phyloP scores from a whole-genome alignment of 2,888 invertebrate species.

The Cephus rjabovi region DNA sequence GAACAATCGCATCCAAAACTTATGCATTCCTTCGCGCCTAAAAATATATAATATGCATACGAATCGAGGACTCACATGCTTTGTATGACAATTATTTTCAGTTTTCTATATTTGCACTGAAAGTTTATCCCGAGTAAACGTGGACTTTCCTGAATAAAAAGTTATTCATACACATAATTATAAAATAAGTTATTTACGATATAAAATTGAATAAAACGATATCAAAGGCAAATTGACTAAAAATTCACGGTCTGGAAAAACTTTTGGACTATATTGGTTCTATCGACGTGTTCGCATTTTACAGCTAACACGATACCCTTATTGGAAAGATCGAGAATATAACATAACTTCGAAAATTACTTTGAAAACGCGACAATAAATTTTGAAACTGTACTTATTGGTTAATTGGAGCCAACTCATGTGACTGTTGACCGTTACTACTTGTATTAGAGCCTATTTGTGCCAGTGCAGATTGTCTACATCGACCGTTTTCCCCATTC shows the following conservation, averaged over 20 bases:
- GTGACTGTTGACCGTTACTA: conserved; percentile 61
- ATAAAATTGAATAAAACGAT: neutral
- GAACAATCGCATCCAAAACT: no score
- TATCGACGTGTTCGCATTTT: neutral
- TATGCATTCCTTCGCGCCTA: neutral
- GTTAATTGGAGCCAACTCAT: conserved; percentile 68
- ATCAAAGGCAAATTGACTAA: neutral
- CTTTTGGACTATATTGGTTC: neutral
- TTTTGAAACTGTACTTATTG: conserved; percentile 33
- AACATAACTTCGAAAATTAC: neutral
- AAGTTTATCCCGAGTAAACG: neutral
- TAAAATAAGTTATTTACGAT: neutral
- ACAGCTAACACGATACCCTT: neutral
- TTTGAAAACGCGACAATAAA: conserved; percentile 5
- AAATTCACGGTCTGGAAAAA: neutral
- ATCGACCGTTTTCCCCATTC: conserved; percentile 78
- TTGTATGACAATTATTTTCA: neutral
- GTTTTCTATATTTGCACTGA: neutral
- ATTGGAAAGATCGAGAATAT: neutral
- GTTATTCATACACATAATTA: neutral
- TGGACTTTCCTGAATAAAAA: neutral
- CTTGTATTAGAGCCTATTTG: conserved; percentile 51
- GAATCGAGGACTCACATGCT: neutral
- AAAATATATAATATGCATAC: neutral
- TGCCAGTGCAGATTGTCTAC: conserved; percentile 59